Evolutionary conservation across 2,888 invertebrate species (phyloP), one percentile per base, ranked within the genome.

Genomic region (Clusia tigrina): DNA sequence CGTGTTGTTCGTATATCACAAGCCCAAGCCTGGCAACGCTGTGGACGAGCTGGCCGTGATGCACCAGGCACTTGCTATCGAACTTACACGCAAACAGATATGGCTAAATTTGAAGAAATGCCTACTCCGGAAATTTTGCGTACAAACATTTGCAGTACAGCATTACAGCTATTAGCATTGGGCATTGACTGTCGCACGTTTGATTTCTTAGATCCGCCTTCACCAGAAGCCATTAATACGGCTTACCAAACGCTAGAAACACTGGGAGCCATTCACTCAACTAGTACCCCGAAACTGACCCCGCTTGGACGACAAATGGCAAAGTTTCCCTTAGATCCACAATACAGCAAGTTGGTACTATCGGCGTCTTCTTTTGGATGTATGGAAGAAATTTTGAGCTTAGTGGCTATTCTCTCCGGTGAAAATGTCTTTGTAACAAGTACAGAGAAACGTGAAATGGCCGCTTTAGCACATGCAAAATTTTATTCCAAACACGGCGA

Each of bases 1-100:
- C 89, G 90, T 77, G 91, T 96, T 32, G 89, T 91, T 67, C 86
- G 89, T 72, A 90, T 95, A 72, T 94, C 97, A 20, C 92, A 94
- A 83, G 95, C 96, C 32, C 96, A 97, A 84, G 93, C 94, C 12
- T 92, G 93, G 90, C 98, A 98, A 85, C 87, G 98, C 69, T 90
- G 94, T 12, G 98, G 98, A 0, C 87, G 98, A 70, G 96, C 96
- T 12, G 97, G 96, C 20, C 88, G 98, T 63, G 94, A 95, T 78
- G 87, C 89, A 2, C 87, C 92, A 62, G 97, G 97, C 37, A 86
- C 86, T 70, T 96, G 96, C 79, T 98, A 95, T 84, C 87, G 97
- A 57, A 88, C 94, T 1, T 98, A 91, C 83, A 94, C 96, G 1
- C 88, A 90, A 72, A 80, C 84, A 0, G 92, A 95, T 78, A 95